Percentiles rank a stretch among this genome's conserved stretches.
Conservation (phyloP, 2,888 invertebrate genomes). For the Odontomyia ornata region DNA sequence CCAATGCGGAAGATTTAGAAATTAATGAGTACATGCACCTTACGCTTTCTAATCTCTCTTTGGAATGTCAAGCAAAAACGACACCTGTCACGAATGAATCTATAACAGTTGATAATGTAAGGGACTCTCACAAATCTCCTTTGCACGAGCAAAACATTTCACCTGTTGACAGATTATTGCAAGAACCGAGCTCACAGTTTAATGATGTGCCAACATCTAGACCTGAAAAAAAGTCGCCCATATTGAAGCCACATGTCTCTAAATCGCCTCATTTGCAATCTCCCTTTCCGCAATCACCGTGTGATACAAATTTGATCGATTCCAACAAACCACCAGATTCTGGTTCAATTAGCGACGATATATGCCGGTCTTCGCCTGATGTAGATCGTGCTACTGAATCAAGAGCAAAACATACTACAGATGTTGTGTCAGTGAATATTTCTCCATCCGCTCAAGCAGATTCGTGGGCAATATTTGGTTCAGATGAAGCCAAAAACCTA, state of each 20-base stretch:
- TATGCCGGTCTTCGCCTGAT: constrained; percentile 73
- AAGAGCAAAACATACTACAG: constrained; percentile 33
- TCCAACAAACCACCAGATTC: constrained; percentile 64
- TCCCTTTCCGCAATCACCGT: constrained; percentile 58
- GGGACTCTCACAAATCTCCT: constrained; percentile 48
- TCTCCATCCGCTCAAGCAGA: constrained; percentile 57
- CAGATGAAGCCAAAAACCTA: too few relatives aligned
- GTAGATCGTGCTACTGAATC: constrained; percentile 62
- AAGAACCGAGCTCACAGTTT: constrained; percentile 57
- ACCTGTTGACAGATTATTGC: constrained; percentile 23
- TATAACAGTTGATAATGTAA: constrained; percentile 49
- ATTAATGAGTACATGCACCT: constrained; percentile 64
- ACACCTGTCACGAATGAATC: constrained; percentile 57
- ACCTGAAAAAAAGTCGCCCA: constrained; percentile 59
- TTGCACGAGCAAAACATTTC: constrained; percentile 39
- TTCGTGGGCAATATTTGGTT: constrained; percentile 71
- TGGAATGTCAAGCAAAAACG: constrained; percentile 62
- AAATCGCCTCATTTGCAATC: constrained; percentile 54
- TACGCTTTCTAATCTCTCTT: constrained; percentile 63
- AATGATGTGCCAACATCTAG: constrained; percentile 64
- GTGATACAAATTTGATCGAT: constrained; percentile 65
- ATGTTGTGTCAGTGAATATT: constrained; percentile 51
- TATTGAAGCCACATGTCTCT: constrained; percentile 53
- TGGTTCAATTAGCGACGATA: constrained; percentile 71
- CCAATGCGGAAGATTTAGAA: constrained; percentile 63